Conservation (phyloP, 1,140 invertebrate species). For the Tetramorium alpestre region DNA sequence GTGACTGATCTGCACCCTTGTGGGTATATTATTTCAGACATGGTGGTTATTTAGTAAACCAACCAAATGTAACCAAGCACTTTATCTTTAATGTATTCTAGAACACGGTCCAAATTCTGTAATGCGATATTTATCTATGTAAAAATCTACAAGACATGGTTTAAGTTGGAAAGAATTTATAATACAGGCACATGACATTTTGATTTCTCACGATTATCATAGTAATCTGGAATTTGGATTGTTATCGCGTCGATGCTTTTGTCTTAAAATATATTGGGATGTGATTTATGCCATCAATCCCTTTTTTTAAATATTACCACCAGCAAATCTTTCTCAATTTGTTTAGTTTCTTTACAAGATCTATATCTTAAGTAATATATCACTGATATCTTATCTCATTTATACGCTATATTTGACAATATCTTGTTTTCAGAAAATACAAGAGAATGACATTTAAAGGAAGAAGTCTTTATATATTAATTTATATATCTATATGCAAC, state of each 20-base stretch:
- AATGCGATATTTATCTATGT: constrained; percentile 63
- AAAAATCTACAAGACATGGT: background rate
- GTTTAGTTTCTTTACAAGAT: background rate
- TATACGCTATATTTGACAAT: background rate
- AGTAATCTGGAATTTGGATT: background rate
- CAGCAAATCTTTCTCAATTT: background rate
- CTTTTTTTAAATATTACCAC: background rate
- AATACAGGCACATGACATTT: background rate
- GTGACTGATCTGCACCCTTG: constrained; percentile 94
- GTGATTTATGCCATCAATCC: background rate
- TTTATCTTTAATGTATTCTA: constrained; percentile 75
- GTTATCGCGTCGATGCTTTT: background rate
- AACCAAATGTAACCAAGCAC: constrained; percentile 64
- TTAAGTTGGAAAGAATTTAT: background rate
- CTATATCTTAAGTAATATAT: constrained; percentile 6
- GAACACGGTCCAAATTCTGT: constrained; percentile 84
- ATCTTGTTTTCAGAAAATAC: constrained; percentile 2
- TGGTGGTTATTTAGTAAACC: constrained; percentile 81
- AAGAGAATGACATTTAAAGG: background rate
- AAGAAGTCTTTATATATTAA: background rate
- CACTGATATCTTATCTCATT: constrained; percentile 9
- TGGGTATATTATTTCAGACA: constrained; percentile 94
- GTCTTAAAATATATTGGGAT: background rate
- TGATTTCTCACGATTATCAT: background rate
- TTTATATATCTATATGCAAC: background rate